phyloP scores from a whole-genome alignment of 1,140 invertebrate species.

The Magallana angulata region DNA sequence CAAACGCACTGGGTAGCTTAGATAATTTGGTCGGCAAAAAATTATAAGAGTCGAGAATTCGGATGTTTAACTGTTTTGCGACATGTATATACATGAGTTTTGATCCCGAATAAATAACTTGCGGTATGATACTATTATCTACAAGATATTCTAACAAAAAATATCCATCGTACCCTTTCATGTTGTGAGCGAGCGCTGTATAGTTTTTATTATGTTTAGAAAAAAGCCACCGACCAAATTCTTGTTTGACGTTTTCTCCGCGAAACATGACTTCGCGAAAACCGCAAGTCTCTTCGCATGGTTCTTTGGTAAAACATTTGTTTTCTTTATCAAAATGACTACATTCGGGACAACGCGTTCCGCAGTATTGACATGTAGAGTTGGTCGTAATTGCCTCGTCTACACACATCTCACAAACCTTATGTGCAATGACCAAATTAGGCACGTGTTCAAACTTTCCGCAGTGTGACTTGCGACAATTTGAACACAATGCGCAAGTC shows the following conservation, averaged over 20 bases:
- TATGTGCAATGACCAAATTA: constrained; percentile 29
- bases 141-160: constrained; percentile 41
- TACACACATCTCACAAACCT: constrained; percentile 28
- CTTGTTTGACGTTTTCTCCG: not conserved
- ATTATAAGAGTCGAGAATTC: constrained; percentile 40
- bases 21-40: constrained; percentile 35
- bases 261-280: constrained; percentile 11
- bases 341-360: constrained; percentile 29
- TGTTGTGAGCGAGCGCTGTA: constrained; percentile 9
- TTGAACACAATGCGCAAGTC: constrained; percentile 2
- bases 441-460: constrained; percentile 26
- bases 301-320: not conserved
- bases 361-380: constrained; percentile 19
- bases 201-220: constrained; percentile 28
- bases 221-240: constrained; percentile 8
- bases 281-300: constrained; percentile 25
- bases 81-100: constrained; percentile 48
- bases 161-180: constrained; percentile 42
- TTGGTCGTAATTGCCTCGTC: not conserved
- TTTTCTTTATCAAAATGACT: constrained; percentile 17
- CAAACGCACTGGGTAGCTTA: constrained; percentile 43
- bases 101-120: constrained; percentile 40
- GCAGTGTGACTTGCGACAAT: not conserved
- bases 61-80: not conserved
- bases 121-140: not conserved